Percentiles rank a stretch among this genome's conserved stretches.
These are phyloP conservation scores for Theodoxus fluviatilis DNA, from an alignment of 2,888 invertebrate species.

Conservation along the genomic window DNA sequence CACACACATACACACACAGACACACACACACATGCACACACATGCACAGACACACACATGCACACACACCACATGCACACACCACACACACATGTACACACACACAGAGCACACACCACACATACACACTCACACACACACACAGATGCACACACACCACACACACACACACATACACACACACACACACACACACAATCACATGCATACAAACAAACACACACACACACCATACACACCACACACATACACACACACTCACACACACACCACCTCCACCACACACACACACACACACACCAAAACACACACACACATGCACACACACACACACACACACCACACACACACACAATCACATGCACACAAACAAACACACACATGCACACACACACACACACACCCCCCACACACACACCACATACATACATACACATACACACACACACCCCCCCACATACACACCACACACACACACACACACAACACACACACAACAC, in stretches of 20 bases:
- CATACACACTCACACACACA: background rate
- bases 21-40: too few relatives aligned
- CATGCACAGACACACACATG: background rate
- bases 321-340: background rate
- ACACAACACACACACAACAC: too few relatives aligned
- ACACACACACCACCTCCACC: slow-evolving; percentile 14
- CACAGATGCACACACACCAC: background rate
- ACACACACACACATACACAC: background rate
- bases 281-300: slow-evolving; percentile 12
- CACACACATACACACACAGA: too few relatives aligned
- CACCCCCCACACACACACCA: background rate
- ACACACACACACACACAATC: slow-evolving; percentile 11
- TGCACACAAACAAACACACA: background rate
- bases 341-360: background rate
- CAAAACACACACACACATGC: background rate
- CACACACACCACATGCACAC: background rate
- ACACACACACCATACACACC: background rate
- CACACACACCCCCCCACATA: background rate
- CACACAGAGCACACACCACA: too few relatives aligned
- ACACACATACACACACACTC: slow-evolving; percentile 5
- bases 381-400: background rate
- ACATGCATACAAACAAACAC: background rate
- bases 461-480: too few relatives aligned
- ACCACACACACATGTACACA: background rate
- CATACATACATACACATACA: background rate